Conservation (phyloP, 2,113 vertebrate genomes). For the Coryphaenoides rupestris region DNA sequence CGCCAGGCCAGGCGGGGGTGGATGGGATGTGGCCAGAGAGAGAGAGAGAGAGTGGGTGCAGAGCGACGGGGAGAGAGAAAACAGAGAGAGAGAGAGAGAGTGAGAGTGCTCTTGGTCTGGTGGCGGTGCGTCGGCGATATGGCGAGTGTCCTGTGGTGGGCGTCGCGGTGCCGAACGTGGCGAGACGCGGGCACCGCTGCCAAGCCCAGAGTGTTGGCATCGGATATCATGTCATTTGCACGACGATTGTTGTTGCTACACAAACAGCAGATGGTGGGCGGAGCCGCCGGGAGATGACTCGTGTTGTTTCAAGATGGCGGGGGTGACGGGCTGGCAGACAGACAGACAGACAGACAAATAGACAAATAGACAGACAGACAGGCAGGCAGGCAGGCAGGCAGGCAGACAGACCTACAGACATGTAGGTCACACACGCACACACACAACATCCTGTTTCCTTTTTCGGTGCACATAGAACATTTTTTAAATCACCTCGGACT, state of each 20-base stretch:
- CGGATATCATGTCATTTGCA: slow-evolving; percentile 40
- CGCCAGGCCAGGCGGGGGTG: too few relatives aligned
- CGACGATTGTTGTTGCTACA: slow-evolving; percentile 31
- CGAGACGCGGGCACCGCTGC: slow-evolving; percentile 32
- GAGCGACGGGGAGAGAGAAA: slow-evolving; percentile 38
- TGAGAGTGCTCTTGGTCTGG: neutral
- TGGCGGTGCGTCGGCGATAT: too few relatives aligned
- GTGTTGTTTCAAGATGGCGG: slow-evolving; percentile 13
- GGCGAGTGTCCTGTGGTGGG: too few relatives aligned
- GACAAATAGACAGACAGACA: too few relatives aligned
- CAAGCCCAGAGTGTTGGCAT: slow-evolving; percentile 53
- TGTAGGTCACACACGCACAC: too few relatives aligned
- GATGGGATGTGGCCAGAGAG: too few relatives aligned
- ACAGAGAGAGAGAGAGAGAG: slow-evolving; percentile 47
- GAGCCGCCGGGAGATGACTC: slow-evolving; percentile 46
- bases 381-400: too few relatives aligned
- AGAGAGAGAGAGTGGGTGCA: slow-evolving; percentile 13
- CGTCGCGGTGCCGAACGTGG: too few relatives aligned
- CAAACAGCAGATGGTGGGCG: slow-evolving; percentile 61
- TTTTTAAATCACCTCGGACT: too few relatives aligned
- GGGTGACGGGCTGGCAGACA: neutral
- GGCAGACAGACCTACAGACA: too few relatives aligned
- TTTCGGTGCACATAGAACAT: too few relatives aligned
- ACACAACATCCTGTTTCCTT: too few relatives aligned
- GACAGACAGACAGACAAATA: neutral